phyloP scores from a whole-genome alignment of 64 coral and sea anemone species.

The Astreopora myriophthalma region DNA sequence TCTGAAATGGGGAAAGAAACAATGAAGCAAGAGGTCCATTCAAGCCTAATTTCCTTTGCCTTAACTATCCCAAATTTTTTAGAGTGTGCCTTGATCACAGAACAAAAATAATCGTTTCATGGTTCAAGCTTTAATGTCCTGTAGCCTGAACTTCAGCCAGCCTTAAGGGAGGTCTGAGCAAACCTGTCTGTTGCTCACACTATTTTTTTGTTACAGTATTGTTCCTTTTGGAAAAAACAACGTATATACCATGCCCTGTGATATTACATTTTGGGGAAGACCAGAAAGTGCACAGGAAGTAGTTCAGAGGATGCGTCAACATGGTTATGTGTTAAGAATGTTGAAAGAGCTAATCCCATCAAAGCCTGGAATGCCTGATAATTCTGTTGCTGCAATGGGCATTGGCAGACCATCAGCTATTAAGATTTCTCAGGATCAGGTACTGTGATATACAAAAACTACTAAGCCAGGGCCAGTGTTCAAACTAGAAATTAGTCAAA shows the following conservation, averaged over 20 bases:
- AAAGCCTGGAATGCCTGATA: slow-evolving; percentile 31
- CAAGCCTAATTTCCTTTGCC: too few relatives aligned
- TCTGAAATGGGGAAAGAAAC: too few relatives aligned
- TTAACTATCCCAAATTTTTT: too few relatives aligned
- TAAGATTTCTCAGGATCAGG: slow-evolving; percentile 78
- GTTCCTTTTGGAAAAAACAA: slow-evolving; percentile 85
- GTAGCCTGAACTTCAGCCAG: too few relatives aligned
- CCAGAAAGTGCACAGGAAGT: slow-evolving; percentile 78
- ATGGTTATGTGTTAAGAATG: slow-evolving; percentile 54
- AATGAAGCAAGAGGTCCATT: too few relatives aligned
- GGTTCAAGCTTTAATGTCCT: too few relatives aligned
- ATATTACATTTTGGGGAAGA: slow-evolving; percentile 83
- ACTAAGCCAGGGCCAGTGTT: too few relatives aligned
- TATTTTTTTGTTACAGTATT: slow-evolving; percentile 36
- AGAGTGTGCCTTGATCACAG: too few relatives aligned
- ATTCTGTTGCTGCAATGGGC: background rate
- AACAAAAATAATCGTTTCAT: too few relatives aligned
- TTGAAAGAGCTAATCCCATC: slow-evolving; percentile 17
- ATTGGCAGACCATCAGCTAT: slow-evolving; percentile 56
- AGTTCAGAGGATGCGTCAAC: slow-evolving; percentile 63
- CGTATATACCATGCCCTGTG: slow-evolving; percentile 83
- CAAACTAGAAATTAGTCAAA: too few relatives aligned
- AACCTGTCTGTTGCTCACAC: too few relatives aligned
- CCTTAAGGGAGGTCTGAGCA: too few relatives aligned
- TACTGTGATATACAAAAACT: background rate